phyloP scores from a whole-genome alignment of 2,888 invertebrate genomes.

The Lymantria monacha region DNA sequence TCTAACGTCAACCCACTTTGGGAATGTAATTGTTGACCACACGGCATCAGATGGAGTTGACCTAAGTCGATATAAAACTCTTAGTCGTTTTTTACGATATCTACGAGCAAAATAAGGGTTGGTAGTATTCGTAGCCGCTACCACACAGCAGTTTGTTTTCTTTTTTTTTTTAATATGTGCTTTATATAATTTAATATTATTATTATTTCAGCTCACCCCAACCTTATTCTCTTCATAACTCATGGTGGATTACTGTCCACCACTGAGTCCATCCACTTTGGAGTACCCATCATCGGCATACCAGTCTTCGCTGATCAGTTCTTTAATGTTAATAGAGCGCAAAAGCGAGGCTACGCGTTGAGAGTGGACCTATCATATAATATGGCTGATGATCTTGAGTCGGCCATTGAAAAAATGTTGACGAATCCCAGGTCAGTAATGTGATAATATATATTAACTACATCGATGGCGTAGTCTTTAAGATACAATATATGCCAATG shows the following conservation, averaged over 20 bases:
- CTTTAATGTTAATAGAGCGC: constrained; percentile 45
- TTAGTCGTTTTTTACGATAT: no score
- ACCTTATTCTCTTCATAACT: constrained; percentile 51
- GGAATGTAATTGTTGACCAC: no score
- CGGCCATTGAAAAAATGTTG: constrained; percentile 45
- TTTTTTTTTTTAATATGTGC: no score
- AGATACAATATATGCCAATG: no score
- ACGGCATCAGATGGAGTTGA: no score
- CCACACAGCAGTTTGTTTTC: no score
- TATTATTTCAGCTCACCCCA: constrained; percentile 52
- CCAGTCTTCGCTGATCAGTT: constrained; percentile 56
- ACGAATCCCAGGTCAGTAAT: constrained; percentile 42
- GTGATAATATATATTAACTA: neutral
- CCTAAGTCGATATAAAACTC: no score
- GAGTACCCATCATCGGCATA: constrained; percentile 54
- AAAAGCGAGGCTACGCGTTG: constrained; percentile 45
- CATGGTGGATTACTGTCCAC: constrained; percentile 55
- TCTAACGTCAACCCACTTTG: no score
- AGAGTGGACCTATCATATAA: constrained; percentile 40
- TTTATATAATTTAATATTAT: no score
- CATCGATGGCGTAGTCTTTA: no score
- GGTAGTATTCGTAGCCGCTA: no score
- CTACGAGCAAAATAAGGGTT: no score
- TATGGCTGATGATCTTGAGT: constrained; percentile 38
- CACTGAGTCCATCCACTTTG: constrained; percentile 50